A percentile compares a stretch with the other conserved stretches of the same genome.
phyloP scores from a whole-genome alignment of 2,113 vertebrate species.

The Thomomys bottae region DNA sequence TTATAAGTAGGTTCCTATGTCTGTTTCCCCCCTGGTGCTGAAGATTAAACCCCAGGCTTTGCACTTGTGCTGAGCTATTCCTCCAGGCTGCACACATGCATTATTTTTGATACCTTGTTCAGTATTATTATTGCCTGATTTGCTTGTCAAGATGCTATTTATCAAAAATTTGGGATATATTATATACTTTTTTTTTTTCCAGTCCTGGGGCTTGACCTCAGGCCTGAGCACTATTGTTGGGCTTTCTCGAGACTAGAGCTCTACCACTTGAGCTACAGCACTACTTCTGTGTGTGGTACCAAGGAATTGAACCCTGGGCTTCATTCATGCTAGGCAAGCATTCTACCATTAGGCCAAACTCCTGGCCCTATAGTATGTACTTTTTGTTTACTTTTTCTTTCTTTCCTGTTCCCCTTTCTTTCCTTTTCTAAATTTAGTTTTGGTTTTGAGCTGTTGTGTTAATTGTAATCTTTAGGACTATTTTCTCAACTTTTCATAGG shows the following conservation, averaged over 20 bases:
- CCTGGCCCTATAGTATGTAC: not conserved
- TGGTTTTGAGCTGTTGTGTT: conserved; percentile 5
- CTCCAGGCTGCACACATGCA: not conserved
- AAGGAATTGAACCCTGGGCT: no score
- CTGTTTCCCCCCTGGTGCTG: not conserved
- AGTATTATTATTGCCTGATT: not conserved
- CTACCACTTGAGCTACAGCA: no score
- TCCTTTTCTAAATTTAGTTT: not conserved
- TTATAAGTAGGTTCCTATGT: not conserved
- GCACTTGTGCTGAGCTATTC: not conserved
- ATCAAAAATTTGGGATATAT: conserved; percentile 3
- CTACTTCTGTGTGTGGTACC: no score
- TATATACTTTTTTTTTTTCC: not conserved
- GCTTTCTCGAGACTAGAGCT: no score
- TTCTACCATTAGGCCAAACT: no score
- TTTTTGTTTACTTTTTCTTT: not conserved
- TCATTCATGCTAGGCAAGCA: no score
- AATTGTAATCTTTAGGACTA: not conserved
- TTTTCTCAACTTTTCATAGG: not conserved
- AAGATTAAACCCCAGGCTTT: no score
- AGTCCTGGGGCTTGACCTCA: no score
- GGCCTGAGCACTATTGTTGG: no score
- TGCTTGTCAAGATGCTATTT: not conserved
- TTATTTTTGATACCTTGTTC: not conserved
- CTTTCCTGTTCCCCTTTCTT: not conserved